phyloP scores from a whole-genome alignment of 2,797 vertebrate species.

The Tauraco hartlaubi region DNA sequence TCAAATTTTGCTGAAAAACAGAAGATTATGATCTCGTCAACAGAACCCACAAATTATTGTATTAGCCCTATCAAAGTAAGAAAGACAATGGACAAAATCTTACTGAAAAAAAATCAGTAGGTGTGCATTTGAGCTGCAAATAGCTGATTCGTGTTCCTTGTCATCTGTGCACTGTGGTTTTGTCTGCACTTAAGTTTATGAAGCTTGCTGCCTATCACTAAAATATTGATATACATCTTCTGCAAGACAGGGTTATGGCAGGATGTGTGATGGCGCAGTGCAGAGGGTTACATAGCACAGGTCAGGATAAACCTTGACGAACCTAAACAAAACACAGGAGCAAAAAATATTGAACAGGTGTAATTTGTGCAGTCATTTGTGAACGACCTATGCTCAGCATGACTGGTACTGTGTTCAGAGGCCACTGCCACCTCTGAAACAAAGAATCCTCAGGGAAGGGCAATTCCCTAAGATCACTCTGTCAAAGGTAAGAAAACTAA shows the following conservation, averaged over 20 bases:
- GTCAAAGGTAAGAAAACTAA: background rate
- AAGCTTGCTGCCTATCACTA: background rate
- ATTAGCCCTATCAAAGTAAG: background rate
- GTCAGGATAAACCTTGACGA: background rate
- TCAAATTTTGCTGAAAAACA: conserved; percentile 7
- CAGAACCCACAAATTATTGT: background rate
- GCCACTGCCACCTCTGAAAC: background rate
- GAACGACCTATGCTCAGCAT: background rate
- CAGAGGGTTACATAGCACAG: background rate
- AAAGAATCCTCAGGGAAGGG: background rate
- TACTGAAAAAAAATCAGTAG: background rate
- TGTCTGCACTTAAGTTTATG: background rate
- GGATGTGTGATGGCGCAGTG: background rate
- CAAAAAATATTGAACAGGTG: background rate
- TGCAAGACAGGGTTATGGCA: background rate
- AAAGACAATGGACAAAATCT: background rate
- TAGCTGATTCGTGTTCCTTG: background rate
- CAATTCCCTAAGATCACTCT: background rate
- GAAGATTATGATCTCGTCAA: background rate
- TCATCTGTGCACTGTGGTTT: background rate
- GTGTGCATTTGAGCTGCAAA: background rate
- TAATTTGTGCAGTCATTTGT: background rate
- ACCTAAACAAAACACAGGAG: background rate
- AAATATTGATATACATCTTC: background rate
- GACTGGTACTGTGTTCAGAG: background rate